Evolutionary conservation across 2,113 vertebrate genomes (phyloP).

Genomic region (Redunca redunca): DNA sequence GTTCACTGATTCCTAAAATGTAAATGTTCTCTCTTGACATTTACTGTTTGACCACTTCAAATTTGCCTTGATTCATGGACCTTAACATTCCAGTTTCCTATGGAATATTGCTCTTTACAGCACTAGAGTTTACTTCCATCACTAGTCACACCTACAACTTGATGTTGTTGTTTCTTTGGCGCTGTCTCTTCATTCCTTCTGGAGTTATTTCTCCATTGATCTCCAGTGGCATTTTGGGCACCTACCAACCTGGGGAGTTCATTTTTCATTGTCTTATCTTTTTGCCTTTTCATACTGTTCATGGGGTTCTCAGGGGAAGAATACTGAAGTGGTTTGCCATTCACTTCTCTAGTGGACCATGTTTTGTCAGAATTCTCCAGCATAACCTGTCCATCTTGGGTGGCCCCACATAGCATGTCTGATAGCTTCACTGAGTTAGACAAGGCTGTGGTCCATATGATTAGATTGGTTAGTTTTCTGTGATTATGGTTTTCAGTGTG

Average conservation of each 20-base stretch:
- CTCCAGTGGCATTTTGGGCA: not conserved
- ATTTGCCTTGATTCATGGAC: not conserved
- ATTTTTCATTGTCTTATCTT: not conserved
- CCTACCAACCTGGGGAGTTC: not conserved
- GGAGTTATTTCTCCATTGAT: not conserved
- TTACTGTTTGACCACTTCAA: not conserved
- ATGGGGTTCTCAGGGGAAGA: not conserved
- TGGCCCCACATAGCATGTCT: rapidly evolving
- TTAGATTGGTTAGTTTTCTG: not conserved
- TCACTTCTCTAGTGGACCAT: not conserved
- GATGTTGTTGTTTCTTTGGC: not conserved
- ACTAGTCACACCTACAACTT: not conserved
- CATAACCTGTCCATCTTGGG: not conserved
- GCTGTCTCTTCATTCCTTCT: not conserved
- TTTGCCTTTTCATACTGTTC: not conserved
- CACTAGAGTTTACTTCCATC: not conserved
- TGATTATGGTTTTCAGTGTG: not conserved
- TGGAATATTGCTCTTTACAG: not conserved
- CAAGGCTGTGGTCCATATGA: not conserved
- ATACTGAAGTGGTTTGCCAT: not conserved
- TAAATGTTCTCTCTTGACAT: not conserved
- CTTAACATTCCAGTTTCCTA: not conserved
- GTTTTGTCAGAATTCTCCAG: not conserved
- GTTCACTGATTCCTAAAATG: not conserved
- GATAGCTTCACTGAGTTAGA: not conserved